These are phyloP conservation scores for Paracanthobrama guichenoti DNA, from an alignment of 2,113 vertebrate genomes.

Conservation along the genomic window DNA sequence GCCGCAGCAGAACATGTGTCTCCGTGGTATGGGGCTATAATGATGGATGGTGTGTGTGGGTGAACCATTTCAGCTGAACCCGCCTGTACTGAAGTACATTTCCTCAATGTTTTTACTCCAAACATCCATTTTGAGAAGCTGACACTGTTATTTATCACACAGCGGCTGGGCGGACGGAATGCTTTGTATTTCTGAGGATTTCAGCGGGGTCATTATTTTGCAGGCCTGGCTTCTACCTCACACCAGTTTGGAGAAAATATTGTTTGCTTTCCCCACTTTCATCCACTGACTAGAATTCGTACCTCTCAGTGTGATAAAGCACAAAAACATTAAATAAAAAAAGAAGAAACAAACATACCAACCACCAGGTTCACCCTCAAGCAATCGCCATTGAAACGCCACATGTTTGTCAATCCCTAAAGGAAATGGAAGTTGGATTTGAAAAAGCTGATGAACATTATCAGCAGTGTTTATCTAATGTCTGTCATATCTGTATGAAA, in stretches of 20 bases:
- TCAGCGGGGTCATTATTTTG: slow-evolving; percentile 39
- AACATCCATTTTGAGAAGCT: slow-evolving; percentile 60
- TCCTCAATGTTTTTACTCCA: slow-evolving; percentile 58
- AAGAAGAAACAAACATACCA: background rate
- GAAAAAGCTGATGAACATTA: background rate
- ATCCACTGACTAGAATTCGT: background rate
- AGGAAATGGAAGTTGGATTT: slow-evolving; percentile 2
- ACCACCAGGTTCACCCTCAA: background rate
- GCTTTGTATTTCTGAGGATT: slow-evolving; percentile 26
- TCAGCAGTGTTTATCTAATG: background rate
- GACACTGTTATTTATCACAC: slow-evolving; percentile 62
- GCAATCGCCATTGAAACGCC: background rate
- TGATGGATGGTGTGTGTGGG: slow-evolving; percentile 60
- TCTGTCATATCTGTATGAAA: background rate
- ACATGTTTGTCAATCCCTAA: background rate
- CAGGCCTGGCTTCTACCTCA: slow-evolving; percentile 3
- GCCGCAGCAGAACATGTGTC: slow-evolving; percentile 25
- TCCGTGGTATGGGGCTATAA: slow-evolving; percentile 18
- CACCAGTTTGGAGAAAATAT: slow-evolving; percentile 9
- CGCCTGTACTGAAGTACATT: slow-evolving; percentile 60
- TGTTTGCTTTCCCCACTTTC: slow-evolving; percentile 8
- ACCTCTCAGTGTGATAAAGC: slow-evolving; percentile 24
- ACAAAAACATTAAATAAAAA: background rate
- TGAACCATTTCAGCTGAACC: slow-evolving; percentile 61
- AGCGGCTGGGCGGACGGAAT: slow-evolving; percentile 32